These are phyloP conservation scores for Zootoca vivipara DNA, from an alignment of 2,113 vertebrate species.

Conservation along the genomic window DNA sequence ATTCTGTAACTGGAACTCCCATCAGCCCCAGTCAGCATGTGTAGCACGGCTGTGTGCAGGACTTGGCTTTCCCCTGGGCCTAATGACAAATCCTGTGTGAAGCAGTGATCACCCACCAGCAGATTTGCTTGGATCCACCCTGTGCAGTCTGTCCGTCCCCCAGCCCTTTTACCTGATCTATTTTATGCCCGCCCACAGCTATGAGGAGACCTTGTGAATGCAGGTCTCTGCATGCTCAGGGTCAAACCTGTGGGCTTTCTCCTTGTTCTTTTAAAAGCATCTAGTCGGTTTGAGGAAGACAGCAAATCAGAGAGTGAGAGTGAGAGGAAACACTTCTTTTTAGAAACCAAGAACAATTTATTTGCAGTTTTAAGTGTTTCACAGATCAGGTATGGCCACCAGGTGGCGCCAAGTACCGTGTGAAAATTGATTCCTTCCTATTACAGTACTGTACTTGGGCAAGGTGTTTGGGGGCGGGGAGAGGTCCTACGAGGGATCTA, in stretches of 20 bases:
- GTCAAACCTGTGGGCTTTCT: background rate
- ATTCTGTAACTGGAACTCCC: too few relatives aligned
- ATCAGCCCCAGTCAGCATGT: too few relatives aligned
- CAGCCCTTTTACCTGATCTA: background rate
- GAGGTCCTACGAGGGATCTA: background rate
- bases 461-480: background rate
- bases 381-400: constrained; percentile 6
- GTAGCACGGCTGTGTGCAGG: background rate
- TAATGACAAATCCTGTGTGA: too few relatives aligned
- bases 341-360: constrained; percentile 21
- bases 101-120: background rate
- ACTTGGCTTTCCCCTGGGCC: background rate
- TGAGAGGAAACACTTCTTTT: background rate
- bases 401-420: constrained; percentile 11
- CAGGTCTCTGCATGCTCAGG: too few relatives aligned
- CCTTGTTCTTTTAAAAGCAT: background rate
- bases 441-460: background rate
- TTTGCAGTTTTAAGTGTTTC: constrained; percentile 13
- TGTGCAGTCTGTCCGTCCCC: background rate
- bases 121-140: background rate
- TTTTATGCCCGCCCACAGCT: background rate
- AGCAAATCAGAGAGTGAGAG: background rate
- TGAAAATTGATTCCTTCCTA: background rate
- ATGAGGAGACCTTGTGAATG: background rate
- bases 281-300: background rate